phyloP scores from a whole-genome alignment of 2,797 vertebrate species.

The Leuciscus waleckii region DNA sequence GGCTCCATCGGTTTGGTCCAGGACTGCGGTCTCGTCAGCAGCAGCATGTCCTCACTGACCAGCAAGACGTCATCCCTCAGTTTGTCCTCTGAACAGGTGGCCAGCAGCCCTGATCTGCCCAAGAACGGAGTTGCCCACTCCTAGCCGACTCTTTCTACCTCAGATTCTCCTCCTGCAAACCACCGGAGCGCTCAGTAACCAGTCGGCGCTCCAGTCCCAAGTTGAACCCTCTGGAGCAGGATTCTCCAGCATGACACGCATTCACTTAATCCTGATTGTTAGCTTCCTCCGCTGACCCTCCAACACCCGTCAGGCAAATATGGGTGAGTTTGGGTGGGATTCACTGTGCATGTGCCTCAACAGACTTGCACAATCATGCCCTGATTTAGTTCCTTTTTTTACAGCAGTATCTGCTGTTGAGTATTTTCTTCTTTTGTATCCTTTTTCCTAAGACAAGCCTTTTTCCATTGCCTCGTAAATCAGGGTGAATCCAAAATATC shows the following conservation, averaged over 20 bases:
- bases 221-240: conserved; percentile 2
- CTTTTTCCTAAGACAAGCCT: conserved; percentile 32
- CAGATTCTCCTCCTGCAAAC: conserved; percentile 8
- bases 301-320: conserved; percentile 8
- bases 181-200: conserved; percentile 1
- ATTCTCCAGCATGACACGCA: not conserved
- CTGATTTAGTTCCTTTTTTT: conserved; percentile 31
- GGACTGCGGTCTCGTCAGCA: conserved; percentile 68
- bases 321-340: conserved; percentile 32
- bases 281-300: conserved; percentile 11
- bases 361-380: conserved; percentile 47
- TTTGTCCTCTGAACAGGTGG: conserved; percentile 79
- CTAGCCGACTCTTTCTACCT: conserved; percentile 39
- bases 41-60: conserved; percentile 77
- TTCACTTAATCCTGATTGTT: not conserved
- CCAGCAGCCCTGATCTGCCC: conserved; percentile 77
- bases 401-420: conserved; percentile 89
- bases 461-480: conserved; percentile 82
- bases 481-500: conserved; percentile 74
- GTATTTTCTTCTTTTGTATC: conserved; percentile 83
- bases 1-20: conserved; percentile 79
- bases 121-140: conserved; percentile 73
- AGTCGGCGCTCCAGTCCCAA: not conserved
- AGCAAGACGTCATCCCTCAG: conserved; percentile 81
- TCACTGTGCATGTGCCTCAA: conserved; percentile 28